Evolutionary conservation across 64 coral and sea anemone genomes (phyloP).

Genomic region (Cladopsammia gracilis): DNA sequence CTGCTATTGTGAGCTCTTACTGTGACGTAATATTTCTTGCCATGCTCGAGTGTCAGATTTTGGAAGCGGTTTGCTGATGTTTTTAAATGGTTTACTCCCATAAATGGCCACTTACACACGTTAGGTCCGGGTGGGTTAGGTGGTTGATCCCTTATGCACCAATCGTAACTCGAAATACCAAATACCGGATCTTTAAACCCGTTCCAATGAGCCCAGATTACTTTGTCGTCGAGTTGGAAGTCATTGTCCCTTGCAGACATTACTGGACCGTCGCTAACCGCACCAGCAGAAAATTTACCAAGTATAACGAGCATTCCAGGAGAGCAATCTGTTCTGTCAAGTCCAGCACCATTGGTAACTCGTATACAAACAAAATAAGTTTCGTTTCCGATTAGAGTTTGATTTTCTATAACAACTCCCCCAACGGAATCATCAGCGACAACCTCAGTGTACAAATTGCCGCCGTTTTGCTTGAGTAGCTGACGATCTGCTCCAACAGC

Average conservation of each 20-base stretch:
- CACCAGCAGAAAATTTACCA: slow-evolving; percentile 87
- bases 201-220: slow-evolving; percentile 94
- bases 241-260: slow-evolving; percentile 67
- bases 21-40: slow-evolving; percentile 86
- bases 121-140: slow-evolving; percentile 32
- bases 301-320: slow-evolving; percentile 74
- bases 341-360: slow-evolving; percentile 89
- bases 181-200: slow-evolving; percentile 97
- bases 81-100: slow-evolving; percentile 63
- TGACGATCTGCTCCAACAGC: slow-evolving; percentile 71
- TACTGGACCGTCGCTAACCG: slow-evolving; percentile 87
- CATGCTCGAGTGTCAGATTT: slow-evolving; percentile 85
- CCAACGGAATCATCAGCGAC: slow-evolving; percentile 64
- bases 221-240: slow-evolving; percentile 92
- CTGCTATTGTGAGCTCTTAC: slow-evolving; percentile 80
- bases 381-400: slow-evolving; percentile 76
- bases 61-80: slow-evolving; percentile 75
- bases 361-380: slow-evolving; percentile 95
- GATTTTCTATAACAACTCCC: slow-evolving; percentile 81
- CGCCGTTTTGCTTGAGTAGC: slow-evolving; percentile 22
- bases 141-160: slow-evolving; percentile 87
- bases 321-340: slow-evolving; percentile 87
- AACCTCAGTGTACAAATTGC: slow-evolving; percentile 67
- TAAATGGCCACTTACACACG: slow-evolving; percentile 77
- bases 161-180: slow-evolving; percentile 82